Conservation (phyloP, 2,797 vertebrate genomes). For the Pangasius krempfi region DNA sequence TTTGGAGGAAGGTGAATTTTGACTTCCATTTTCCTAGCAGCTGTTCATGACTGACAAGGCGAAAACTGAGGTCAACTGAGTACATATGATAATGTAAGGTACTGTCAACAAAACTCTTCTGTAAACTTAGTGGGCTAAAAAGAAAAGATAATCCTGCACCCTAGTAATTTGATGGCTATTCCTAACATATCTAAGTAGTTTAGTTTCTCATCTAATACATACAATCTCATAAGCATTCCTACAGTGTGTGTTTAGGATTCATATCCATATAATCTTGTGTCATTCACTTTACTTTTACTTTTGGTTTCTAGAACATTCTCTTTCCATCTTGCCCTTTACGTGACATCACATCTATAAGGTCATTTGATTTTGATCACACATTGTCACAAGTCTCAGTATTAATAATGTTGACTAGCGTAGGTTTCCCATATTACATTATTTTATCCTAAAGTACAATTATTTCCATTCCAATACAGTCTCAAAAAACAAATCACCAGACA, state of each 20-base stretch:
- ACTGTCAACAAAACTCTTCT: not conserved
- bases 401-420: not conserved
- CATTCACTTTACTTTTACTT: not conserved
- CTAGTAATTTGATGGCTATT: not conserved
- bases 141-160: too few relatives aligned
- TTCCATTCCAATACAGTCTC: not conserved
- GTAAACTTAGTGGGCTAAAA: not conserved
- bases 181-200: not conserved
- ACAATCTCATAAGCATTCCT: not conserved
- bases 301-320: not conserved
- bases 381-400: not conserved
- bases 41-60: conserved; percentile 6
- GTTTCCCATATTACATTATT: not conserved
- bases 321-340: not conserved
- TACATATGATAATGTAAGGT: not conserved
- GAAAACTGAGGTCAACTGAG: not conserved
- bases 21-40: not conserved
- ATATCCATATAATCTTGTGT: not conserved
- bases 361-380: not conserved
- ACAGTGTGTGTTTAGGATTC: not conserved
- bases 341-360: not conserved
- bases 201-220: not conserved
- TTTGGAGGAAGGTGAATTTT: not conserved
- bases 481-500: not conserved
- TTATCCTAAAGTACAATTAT: not conserved